Evolutionary conservation across 2,113 vertebrate species (phyloP), one percentile per base, ranked within the genome.

Genomic region (Pampusana beccarii): DNA sequence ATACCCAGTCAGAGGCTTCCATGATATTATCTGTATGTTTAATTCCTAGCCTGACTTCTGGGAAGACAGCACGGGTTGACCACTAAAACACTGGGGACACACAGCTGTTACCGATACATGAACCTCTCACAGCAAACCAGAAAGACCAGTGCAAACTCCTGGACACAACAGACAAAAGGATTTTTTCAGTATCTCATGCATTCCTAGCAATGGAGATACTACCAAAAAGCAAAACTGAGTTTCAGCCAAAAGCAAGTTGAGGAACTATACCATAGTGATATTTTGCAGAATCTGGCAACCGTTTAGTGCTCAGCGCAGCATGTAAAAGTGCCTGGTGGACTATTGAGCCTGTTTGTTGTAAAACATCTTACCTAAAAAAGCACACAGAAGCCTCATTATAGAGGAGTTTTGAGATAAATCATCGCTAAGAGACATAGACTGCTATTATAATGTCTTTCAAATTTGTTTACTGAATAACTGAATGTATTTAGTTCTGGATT

Each of bases 391-490:
- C 16, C 80, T 93, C 31, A 3, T 75, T 92, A 70, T 6, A 75
- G 40, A 79, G n/a, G 29, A 91, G n/a, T 19, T 84, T 15, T 75
- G 20, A 90, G 70, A 70, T 78, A 88, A 81, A 54, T 85, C 91
- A 74, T 58, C 42, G 34, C 13, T 88, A 72, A 80, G 31, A 75
- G 18, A 40, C 54, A 88, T 48, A 81, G 73, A 71, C 61, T 11
- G 19, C 84, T 72, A 87, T 73, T 93, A 93, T 78, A 97, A 95
- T 86, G n/a, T 56, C 25, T 93, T 94, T 97, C 66, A 92, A 82
- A 75, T 95, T 91, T 97, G n/a, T 86, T 88, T 94, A 70, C 78
- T 89, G 65, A 95, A 97, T 96, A 97, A 94, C 85, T 95, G 65
- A 96, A 57, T 93, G 85, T 46, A 79, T 88, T 95, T 96, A 88